A percentile compares a stretch with the other conserved stretches of the same genome.
phyloP scores from a whole-genome alignment of 1,140 invertebrate species.

The Lanistes nyassanus region DNA sequence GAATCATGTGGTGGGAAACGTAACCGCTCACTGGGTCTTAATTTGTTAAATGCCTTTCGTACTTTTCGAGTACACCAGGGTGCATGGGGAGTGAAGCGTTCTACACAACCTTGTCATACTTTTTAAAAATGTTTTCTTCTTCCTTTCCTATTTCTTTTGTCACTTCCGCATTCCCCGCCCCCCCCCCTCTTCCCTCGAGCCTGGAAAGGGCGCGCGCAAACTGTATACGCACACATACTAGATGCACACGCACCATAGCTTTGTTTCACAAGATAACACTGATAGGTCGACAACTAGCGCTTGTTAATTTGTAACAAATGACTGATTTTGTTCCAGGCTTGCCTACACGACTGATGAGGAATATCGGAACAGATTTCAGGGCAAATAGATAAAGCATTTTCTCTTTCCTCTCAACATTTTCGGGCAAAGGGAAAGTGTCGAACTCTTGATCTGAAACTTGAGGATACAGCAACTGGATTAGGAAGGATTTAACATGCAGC shows the following conservation, averaged over 20 bases:
- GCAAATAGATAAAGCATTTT: no score
- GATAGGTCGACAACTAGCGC: neutral
- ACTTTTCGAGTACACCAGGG: neutral
- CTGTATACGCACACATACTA: neutral
- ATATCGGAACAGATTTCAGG: no score
- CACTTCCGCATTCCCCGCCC: neutral
- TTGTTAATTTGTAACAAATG: neutral
- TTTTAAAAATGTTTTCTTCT: no score
- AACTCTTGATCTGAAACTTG: no score
- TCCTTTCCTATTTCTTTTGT: neutral
- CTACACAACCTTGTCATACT: neutral
- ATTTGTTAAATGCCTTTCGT: neutral
- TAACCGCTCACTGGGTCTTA: neutral
- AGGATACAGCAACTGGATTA: no score
- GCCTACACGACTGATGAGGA: neutral
- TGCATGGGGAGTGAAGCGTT: neutral
- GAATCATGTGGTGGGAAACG: neutral
- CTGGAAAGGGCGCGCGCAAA: neutral
- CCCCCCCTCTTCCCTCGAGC: neutral
- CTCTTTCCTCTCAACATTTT: no score
- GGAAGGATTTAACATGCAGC: no score
- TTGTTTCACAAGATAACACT: neutral
- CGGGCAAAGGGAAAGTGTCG: no score
- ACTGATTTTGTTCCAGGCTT: neutral
- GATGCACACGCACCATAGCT: neutral